Evolutionary conservation across 2,113 vertebrate species (phyloP), one percentile per base, ranked within the genome.

Genomic region (Syngnathus floridae): DNA sequence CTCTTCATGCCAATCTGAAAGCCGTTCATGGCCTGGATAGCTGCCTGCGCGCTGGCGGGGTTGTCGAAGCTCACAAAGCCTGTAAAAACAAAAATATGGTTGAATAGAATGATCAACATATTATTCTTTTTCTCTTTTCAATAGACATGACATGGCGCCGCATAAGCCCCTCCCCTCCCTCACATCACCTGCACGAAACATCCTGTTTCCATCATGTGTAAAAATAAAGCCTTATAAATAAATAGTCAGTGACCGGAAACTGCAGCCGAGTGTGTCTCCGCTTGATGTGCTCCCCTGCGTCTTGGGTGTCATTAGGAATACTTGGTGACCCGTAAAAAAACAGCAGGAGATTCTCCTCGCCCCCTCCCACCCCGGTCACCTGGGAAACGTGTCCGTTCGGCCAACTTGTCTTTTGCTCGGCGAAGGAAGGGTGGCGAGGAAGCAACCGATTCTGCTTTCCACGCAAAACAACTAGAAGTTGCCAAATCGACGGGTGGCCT

Each of bases 31-130:
- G 97, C 94, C 86, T 99, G 96, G 84, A 96, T 96, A 74, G 95
- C 96, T 54, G 95, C 93, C 88, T 98, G 97, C 43, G 97, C 97
- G 64, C 96, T 98, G 76, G 95, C 93, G 0, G 97, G 97, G 92
- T 98, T 98, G 91, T 99, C 97, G 75, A 99, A 99, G 89, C 97
- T 99, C 88, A 99, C 97, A 78, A 99, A 99, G 70, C 97, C 97
- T 98, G 90, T 0, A 31, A 57, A 58, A 36, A 65, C 2, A 11
- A 12, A 3, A 3, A 9, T 12, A 41, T 41, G 11, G 12, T 41
- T 31, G 26, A 31, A 31, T 31, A 31, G 40, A 41, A 41, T 12
- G 12, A 41, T 41, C 40, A 11, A 2, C 12, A 12, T 9, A 4
- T 41, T 3, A 41, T 41, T 41, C 13, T 3, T 12, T 41, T 41